These are phyloP conservation scores for Papilio demoleus DNA, from an alignment of 2,888 invertebrate species.

Conservation along the genomic window DNA sequence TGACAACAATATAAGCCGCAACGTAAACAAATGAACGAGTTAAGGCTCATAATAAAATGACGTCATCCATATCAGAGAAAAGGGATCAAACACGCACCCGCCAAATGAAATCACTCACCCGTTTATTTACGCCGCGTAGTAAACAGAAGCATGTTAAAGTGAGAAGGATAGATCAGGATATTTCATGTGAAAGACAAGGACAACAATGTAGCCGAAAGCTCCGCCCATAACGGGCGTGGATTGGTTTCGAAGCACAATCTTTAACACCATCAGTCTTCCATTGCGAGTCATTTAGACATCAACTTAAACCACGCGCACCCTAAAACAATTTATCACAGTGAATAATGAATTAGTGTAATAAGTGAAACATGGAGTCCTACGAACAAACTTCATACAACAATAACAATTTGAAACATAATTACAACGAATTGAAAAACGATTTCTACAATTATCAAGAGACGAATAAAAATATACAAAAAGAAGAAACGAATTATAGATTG, in stretches of 20 bases:
- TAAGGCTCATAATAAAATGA: slow-evolving; percentile 56
- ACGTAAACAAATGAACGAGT: slow-evolving; percentile 26
- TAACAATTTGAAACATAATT: slow-evolving; percentile 65
- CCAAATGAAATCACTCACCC: slow-evolving; percentile 72
- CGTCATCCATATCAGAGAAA: slow-evolving; percentile 60
- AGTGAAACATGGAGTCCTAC: slow-evolving; percentile 65
- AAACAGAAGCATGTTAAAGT: slow-evolving; percentile 58
- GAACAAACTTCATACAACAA: slow-evolving; percentile 65
- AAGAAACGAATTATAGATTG: slow-evolving; percentile 54
- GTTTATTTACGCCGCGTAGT: slow-evolving; percentile 72
- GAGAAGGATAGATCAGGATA: slow-evolving; percentile 48
- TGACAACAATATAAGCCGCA: slow-evolving; percentile 18
- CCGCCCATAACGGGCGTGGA: slow-evolving; percentile 70
- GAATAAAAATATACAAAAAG: slow-evolving; percentile 53
- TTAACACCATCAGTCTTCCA: slow-evolving; percentile 75
- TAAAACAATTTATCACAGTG: slow-evolving; percentile 60
- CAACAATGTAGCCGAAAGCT: slow-evolving; percentile 51
- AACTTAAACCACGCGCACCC: slow-evolving; percentile 56
- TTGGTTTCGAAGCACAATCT: slow-evolving; percentile 71
- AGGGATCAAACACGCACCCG: slow-evolving; percentile 60
- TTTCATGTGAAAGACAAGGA: slow-evolving; percentile 51
- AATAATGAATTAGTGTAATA: slow-evolving; percentile 56
- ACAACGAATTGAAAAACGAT: slow-evolving; percentile 64
- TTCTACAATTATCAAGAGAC: slow-evolving; percentile 60
- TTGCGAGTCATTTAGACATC: slow-evolving; percentile 67